phyloP scores from a whole-genome alignment of 2,888 invertebrate species.

The Eupsilia transversa region DNA sequence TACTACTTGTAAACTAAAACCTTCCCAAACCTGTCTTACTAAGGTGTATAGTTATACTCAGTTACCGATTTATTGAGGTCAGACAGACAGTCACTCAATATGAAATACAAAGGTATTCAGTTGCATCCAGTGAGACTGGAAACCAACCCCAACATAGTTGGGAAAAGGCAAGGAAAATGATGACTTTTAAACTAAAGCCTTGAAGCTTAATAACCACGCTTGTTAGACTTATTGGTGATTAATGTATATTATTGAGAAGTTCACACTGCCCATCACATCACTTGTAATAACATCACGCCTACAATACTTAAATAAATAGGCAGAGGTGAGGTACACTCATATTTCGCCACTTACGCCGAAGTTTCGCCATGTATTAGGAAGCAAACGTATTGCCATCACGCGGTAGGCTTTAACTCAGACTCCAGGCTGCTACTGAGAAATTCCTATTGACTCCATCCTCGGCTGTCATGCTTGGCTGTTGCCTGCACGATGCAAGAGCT shows the following conservation, averaged over 20 bases:
- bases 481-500: no score
- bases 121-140: neutral
- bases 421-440: neutral
- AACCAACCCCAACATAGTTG: neutral
- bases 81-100: neutral
- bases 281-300: neutral
- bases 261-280: neutral
- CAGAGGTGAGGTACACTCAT: neutral
- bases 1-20: neutral
- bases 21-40: neutral
- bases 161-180: neutral
- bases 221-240: neutral
- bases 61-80: neutral
- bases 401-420: neutral
- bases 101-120: neutral
- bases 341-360: neutral
- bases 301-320: neutral
- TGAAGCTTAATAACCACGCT: neutral
- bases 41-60: neutral
- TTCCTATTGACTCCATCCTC: no score
- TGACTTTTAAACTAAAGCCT: neutral
- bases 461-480: no score
- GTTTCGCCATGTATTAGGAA: no score
- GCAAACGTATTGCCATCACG: neutral
- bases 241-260: neutral